Evolutionary conservation across 2,888 invertebrate genomes (phyloP), one percentile per base, ranked within the genome.

Genomic region (Patella ulyssiponensis): DNA sequence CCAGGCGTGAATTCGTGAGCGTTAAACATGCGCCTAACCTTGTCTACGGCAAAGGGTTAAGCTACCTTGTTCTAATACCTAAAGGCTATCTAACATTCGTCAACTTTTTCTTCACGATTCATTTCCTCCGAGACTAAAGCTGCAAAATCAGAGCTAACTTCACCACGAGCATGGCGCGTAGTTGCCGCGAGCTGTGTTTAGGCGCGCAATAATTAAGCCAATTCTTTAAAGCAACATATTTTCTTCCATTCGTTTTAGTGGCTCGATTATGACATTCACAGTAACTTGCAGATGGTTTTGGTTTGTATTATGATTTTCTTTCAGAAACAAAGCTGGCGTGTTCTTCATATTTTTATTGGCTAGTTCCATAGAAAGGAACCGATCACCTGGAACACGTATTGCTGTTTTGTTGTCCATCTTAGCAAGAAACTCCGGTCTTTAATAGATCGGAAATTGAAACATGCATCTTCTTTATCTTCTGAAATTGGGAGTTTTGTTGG

Each of bases 191-290:
- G 73, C 69, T 53, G 53, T 27, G 17, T 58, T 56, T 15, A 27
- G 27, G 73, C 44, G 69, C 52, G 53, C 58, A 53, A 58, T 76
- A 76, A 76, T 76, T 76, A 76, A 58, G 72, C 72, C 71, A 76
- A 76, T 76, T 76, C 58, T 69, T 51, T 27, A 64, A 33, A 72
- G 72, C 69, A 76, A 76, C 76, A 76, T 76, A 76, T 76, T 76
- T 76, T 23, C 69, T 75, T 69, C 71, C 75, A 70, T 75, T 76
- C 72, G 52, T 27, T 56, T 69, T 51, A 76, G 71, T 72, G 27
- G 76, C 76, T 73, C 69, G 76, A 76, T 76, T 71, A 76, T 76
- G 58, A 23, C 52, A 71, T 70, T 20, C 44, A 51, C 75, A 75
- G 71, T 71, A 20, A 27, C 75, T 20, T 33, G 53, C 75, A 75